Conservation (phyloP, 2,888 invertebrate genomes). For the Iselma pallidipennis region DNA sequence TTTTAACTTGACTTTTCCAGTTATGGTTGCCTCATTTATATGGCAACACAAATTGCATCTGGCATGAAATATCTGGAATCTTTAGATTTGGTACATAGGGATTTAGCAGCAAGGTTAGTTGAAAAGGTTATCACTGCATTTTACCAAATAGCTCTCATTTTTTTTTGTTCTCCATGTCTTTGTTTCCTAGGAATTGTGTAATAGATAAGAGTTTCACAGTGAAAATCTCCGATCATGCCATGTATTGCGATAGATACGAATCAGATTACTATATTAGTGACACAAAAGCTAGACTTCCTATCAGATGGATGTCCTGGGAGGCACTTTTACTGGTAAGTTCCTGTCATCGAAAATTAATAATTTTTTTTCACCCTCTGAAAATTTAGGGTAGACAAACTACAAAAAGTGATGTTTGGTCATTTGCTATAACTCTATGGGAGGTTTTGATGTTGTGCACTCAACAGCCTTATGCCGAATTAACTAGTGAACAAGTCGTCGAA, state of each 20-base stretch:
- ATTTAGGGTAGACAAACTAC: slow-evolving; percentile 83
- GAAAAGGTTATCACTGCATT: neutral
- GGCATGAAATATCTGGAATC: slow-evolving; percentile 94
- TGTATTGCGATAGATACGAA: slow-evolving; percentile 79
- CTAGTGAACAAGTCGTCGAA: slow-evolving; percentile 79
- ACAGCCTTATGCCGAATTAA: slow-evolving; percentile 80
- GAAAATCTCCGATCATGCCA: slow-evolving; percentile 84
- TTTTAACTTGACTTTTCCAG: slow-evolving; percentile 64
- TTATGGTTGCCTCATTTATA: slow-evolving; percentile 81
- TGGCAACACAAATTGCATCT: slow-evolving; percentile 86
- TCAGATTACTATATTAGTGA: slow-evolving; percentile 84
- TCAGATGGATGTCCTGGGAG: slow-evolving; percentile 96
- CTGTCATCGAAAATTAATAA: neutral
- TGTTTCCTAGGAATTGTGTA: slow-evolving; percentile 75
- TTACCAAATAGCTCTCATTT: neutral
- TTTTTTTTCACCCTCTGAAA: neutral
- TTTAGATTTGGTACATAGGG: slow-evolving; percentile 86
- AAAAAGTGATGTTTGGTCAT: slow-evolving; percentile 90
- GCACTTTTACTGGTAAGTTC: slow-evolving; percentile 74
- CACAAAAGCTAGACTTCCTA: slow-evolving; percentile 78
- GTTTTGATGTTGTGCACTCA: slow-evolving; percentile 78
- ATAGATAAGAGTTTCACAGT: slow-evolving; percentile 79
- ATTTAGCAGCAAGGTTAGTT: slow-evolving; percentile 79
- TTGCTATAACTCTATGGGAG: slow-evolving; percentile 90
- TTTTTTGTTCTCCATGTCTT: neutral